A percentile compares a stretch with the other conserved stretches of the same genome.
phyloP scores from a whole-genome alignment of 2,888 invertebrate species.

The Spilarctia lutea region DNA sequence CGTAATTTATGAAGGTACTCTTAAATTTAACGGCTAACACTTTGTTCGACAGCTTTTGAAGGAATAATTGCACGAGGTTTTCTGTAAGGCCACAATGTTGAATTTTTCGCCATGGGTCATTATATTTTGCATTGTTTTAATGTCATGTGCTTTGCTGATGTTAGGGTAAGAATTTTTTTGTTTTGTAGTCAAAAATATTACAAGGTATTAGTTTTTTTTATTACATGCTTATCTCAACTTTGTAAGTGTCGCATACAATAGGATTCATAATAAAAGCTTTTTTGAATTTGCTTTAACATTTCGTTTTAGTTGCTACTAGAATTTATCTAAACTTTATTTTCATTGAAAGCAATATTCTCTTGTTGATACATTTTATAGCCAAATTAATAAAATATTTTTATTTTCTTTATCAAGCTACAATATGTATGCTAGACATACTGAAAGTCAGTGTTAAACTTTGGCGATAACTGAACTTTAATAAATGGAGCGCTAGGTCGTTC shows the following conservation, averaged over 20 bases:
- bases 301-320: background rate
- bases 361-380: background rate
- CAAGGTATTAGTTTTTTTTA: no score
- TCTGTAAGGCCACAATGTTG: constrained; percentile 38
- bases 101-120: constrained; percentile 49
- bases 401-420: background rate
- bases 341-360: background rate
- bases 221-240: background rate
- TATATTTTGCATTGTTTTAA: constrained; percentile 39
- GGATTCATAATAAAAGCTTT: background rate
- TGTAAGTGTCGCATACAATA: background rate
- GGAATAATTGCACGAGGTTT: background rate
- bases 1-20: background rate
- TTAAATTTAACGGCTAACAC: background rate
- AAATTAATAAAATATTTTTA: background rate
- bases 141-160: constrained; percentile 40
- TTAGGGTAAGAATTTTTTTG: constrained; percentile 50
- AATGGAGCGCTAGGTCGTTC: background rate
- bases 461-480: background rate
- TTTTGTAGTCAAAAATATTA: background rate
- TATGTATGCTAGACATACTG: background rate
- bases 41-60: background rate
- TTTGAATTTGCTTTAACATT: background rate
- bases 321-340: background rate
- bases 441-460: background rate